Conservation (phyloP, 1,140 invertebrate genomes). For the Sycobia sp. region DNA sequence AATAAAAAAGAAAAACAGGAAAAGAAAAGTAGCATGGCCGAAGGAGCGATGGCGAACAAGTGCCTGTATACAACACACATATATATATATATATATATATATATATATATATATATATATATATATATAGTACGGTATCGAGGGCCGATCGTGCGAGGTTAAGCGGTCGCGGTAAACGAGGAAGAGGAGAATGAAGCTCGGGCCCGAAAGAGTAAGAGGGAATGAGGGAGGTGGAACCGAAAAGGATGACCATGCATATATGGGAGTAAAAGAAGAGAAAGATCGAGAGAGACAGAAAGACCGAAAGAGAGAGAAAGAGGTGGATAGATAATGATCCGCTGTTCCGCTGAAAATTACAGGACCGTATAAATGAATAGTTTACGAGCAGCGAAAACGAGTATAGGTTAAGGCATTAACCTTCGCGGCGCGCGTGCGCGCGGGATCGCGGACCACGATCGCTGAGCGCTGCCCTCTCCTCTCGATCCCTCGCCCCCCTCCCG, state of each 20-base stretch:
- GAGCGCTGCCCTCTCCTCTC: no score
- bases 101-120: constrained; percentile 22
- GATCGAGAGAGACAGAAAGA: no score
- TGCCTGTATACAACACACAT: no score
- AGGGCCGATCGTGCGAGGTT: constrained; percentile 33
- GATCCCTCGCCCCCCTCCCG: no score
- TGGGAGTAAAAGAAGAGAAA: no score
- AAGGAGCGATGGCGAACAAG: no score
- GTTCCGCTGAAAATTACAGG: constrained; percentile 55
- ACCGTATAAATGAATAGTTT: constrained; percentile 58
- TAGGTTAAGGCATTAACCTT: constrained; percentile 28
- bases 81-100: no score
- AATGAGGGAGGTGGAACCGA: constrained; percentile 25
- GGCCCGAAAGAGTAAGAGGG: no score
- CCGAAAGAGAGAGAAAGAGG: no score
- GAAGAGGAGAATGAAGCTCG: background rate
- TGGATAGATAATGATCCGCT: constrained; percentile 46
- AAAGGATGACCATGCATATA: constrained; percentile 21
- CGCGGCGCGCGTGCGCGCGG: background rate
- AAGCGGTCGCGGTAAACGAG: background rate
- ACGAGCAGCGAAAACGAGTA: constrained; percentile 55
- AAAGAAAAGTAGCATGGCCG: no score
- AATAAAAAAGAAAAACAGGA: background rate
- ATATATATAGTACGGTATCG: no score
- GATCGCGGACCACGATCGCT: constrained; percentile 5